These are phyloP conservation scores for Chauna torquata DNA, from an alignment of 2,113 vertebrate genomes.

Conservation along the genomic window DNA sequence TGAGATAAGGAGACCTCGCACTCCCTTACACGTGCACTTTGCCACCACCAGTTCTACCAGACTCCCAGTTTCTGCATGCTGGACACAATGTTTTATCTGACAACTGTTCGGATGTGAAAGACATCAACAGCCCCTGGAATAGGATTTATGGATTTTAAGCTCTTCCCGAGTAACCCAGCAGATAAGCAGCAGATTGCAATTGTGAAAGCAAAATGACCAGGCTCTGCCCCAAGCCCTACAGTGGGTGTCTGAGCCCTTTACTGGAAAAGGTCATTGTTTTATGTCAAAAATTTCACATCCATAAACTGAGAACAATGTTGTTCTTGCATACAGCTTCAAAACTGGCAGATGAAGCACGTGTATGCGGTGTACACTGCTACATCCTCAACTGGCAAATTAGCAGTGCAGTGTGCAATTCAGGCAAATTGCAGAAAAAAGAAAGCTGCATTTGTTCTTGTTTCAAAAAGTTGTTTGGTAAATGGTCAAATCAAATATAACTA, in stretches of 20 bases:
- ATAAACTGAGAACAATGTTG: not conserved
- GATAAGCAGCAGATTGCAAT: not conserved
- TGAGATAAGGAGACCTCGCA: not conserved
- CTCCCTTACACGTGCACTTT: not conserved
- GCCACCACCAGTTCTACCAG: not conserved
- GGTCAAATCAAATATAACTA: not conserved
- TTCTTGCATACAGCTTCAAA: not conserved
- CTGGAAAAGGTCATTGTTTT: not conserved
- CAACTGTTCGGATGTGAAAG: not conserved
- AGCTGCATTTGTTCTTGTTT: not conserved
- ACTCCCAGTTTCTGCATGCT: not conserved
- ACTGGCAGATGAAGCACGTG: not conserved
- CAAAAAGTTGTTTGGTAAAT: not conserved
- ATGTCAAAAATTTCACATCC: not conserved
- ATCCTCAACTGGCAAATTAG: not conserved
- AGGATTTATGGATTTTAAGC: not conserved
- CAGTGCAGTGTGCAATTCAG: not conserved
- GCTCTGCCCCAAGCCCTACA: not conserved
- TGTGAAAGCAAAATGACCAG: not conserved
- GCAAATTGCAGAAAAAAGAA: not conserved
- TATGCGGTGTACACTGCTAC: not conserved
- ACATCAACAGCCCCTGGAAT: not conserved
- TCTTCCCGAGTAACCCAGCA: not conserved
- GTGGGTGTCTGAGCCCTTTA: not conserved
- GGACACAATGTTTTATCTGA: not conserved